Conservation (phyloP, 2,113 vertebrate species). For the Forbesichthys agassizii region DNA sequence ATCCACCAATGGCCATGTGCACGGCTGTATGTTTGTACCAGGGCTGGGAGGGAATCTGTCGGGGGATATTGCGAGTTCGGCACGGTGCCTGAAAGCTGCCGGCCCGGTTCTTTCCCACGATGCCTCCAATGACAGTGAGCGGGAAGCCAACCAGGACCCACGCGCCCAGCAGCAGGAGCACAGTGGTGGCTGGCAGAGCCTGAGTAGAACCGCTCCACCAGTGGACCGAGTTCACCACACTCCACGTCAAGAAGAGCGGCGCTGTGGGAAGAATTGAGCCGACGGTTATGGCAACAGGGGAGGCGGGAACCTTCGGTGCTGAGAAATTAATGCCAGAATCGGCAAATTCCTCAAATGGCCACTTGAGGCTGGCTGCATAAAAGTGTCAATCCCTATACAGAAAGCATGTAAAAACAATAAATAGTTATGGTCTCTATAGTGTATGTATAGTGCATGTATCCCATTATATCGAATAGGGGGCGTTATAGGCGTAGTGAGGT, state of each 20-base stretch:
- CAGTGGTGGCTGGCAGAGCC: slow-evolving; percentile 87
- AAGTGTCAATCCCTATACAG: no score
- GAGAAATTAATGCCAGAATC: no score
- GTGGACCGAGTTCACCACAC: slow-evolving; percentile 89
- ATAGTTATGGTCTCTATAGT: no score
- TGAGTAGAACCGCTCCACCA: slow-evolving; percentile 92
- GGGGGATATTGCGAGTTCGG: slow-evolving; percentile 88
- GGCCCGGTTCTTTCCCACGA: slow-evolving; percentile 89
- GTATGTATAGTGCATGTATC: no score
- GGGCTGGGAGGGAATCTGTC: slow-evolving; percentile 89
- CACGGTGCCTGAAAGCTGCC: slow-evolving; percentile 88
- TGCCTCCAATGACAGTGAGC: slow-evolving; percentile 89
- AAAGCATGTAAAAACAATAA: no score
- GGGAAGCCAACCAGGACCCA: slow-evolving; percentile 92
- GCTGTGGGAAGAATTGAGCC: slow-evolving; percentile 61
- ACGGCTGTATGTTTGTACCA: slow-evolving; percentile 89
- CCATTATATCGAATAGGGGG: no score
- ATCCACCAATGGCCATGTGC: slow-evolving; percentile 92
- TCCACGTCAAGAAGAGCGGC: slow-evolving; percentile 92
- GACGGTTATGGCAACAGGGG: no score
- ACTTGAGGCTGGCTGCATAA: no score
- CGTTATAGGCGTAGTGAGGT: no score
- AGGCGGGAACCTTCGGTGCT: no score
- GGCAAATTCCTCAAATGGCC: no score
- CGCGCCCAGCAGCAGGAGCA: slow-evolving; percentile 85